Conservation (phyloP, 2,797 vertebrate genomes). For the Sebastes matsubarae region DNA sequence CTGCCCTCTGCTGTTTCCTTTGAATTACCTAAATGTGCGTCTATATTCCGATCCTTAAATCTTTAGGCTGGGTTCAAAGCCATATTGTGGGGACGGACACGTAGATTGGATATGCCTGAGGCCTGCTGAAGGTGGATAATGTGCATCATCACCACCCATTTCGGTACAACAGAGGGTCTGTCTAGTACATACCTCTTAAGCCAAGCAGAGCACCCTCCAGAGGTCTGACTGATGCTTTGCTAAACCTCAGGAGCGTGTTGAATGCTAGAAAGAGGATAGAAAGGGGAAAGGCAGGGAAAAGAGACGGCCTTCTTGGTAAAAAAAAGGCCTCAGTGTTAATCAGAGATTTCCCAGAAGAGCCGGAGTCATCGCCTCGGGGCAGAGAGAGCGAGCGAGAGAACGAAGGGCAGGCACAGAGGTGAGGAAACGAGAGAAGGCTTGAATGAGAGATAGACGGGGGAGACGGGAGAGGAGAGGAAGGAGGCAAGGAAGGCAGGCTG, state of each 20-base stretch:
- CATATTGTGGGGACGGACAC: neutral
- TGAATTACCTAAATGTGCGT: neutral
- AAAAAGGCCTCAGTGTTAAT: constrained; percentile 70
- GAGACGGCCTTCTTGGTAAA: constrained; percentile 41
- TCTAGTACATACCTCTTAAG: constrained; percentile 21
- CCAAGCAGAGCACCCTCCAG: constrained; percentile 20
- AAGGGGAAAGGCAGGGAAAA: constrained; percentile 36
- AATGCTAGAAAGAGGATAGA: constrained; percentile 46
- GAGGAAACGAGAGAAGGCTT: constrained; percentile 73
- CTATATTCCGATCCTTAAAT: neutral
- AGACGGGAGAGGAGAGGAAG: constrained; percentile 61
- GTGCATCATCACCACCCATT: constrained; percentile 49
- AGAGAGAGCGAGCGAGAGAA: constrained; percentile 52
- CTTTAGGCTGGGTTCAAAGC: neutral
- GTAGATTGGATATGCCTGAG: neutral
- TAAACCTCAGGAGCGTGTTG: constrained; percentile 53
- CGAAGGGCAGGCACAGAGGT: constrained; percentile 57
- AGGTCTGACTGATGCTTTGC: constrained; percentile 35
- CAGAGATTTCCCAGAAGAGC: constrained; percentile 74
- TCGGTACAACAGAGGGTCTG: constrained; percentile 50
- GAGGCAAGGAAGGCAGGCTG: constrained; percentile 63
- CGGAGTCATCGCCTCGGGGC: constrained; percentile 62
- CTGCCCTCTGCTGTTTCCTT: neutral
- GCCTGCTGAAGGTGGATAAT: constrained; percentile 31
- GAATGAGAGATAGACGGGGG: constrained; percentile 65